Conservation (phyloP, 2,797 vertebrate genomes). For the Carapus acus region DNA sequence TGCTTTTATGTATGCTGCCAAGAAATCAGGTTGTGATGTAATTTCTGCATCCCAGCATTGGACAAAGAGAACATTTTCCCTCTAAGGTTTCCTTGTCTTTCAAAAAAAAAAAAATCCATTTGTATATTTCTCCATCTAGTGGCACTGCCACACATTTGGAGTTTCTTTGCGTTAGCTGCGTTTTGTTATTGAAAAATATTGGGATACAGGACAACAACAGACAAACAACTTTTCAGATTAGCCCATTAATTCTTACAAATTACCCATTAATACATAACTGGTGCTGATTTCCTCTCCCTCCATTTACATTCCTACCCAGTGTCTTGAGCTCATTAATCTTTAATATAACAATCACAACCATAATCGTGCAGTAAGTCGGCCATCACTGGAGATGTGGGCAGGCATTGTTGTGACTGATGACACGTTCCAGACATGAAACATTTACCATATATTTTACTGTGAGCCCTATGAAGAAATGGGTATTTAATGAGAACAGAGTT, state of each 20-base stretch:
- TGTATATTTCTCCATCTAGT: not conserved
- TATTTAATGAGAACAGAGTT: not conserved
- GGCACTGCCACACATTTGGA: too few relatives aligned
- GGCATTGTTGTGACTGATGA: not conserved
- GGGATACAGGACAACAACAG: too few relatives aligned
- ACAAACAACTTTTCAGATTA: too few relatives aligned
- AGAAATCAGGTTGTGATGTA: too few relatives aligned
- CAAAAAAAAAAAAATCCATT: not conserved
- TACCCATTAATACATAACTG: slow-evolving; percentile 1
- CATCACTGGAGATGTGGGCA: not conserved
- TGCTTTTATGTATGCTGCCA: too few relatives aligned
- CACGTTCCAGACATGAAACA: not conserved
- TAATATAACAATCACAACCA: slow-evolving; percentile 14
- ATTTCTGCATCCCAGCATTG: too few relatives aligned
- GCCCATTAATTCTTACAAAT: too few relatives aligned
- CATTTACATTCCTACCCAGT: not conserved
- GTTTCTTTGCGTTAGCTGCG: too few relatives aligned
- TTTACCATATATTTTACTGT: not conserved
- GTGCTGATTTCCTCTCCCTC: slow-evolving; percentile 2
- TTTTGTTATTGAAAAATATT: too few relatives aligned
- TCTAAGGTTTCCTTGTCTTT: too few relatives aligned
- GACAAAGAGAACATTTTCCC: too few relatives aligned
- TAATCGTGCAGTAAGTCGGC: not conserved
- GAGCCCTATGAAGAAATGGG: not conserved
- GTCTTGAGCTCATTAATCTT: slow-evolving; percentile 15